Percentiles rank a stretch among this genome's conserved stretches.
Conservation (phyloP, 2,888 invertebrate genomes). For the Nomada ruficornis region DNA sequence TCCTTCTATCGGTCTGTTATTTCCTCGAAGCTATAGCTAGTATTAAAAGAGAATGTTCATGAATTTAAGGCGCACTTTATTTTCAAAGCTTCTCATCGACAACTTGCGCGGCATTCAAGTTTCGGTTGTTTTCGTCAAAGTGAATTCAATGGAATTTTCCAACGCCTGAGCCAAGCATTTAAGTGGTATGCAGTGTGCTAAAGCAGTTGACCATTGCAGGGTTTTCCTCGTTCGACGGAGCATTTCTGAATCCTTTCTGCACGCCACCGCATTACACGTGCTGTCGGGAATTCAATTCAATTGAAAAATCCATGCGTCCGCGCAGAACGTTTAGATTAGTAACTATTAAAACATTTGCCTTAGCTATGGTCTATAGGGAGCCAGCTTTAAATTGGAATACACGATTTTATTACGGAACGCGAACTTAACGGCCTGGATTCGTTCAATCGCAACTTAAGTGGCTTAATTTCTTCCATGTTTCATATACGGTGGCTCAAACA, state of each 20-base stretch:
- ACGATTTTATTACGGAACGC: constrained; percentile 39
- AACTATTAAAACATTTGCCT: not conserved
- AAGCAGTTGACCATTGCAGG: not conserved
- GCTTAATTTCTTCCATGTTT: constrained; percentile 49
- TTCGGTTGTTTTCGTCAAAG: constrained; percentile 20
- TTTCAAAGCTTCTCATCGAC: not conserved
- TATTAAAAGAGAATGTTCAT: not conserved
- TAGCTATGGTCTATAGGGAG: not conserved
- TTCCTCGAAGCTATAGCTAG: not conserved
- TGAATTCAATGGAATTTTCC: constrained; percentile 37
- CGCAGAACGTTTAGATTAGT: not conserved
- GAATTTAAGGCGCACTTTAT: no score
- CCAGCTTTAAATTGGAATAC: not conserved
- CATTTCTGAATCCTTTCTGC: not conserved
- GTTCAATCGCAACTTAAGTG: constrained; percentile 42
- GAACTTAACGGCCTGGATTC: constrained; percentile 46
- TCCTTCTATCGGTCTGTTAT: constrained; percentile 9
- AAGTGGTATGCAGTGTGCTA: not conserved
- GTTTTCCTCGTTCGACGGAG: constrained; percentile 25
- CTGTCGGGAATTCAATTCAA: constrained; percentile 2
- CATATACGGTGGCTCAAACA: constrained; percentile 28
- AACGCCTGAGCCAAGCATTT: constrained; percentile 17
- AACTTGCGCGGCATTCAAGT: not conserved
- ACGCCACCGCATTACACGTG: not conserved
- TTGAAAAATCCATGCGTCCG: not conserved